A percentile compares a stretch with the other conserved stretches of the same genome.
These are phyloP conservation scores for Pectinophora gossypiella DNA, from an alignment of 1,140 invertebrate genomes.

Conservation along the genomic window DNA sequence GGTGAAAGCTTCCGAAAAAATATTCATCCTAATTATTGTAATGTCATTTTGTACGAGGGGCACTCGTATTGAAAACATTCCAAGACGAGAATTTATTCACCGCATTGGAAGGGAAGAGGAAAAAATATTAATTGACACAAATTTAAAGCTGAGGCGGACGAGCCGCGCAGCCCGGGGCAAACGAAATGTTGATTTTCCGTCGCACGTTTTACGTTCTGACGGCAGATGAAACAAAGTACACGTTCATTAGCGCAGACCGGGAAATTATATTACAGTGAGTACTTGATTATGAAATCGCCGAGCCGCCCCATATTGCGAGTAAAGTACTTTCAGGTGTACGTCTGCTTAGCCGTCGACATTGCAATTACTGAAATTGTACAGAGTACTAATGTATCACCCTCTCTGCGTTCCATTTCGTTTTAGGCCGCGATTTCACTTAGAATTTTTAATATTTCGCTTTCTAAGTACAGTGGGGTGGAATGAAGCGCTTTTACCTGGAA, in stretches of 20 bases:
- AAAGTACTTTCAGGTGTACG: neutral
- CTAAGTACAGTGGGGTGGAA: no score
- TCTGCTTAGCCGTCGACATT: neutral
- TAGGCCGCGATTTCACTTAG: neutral
- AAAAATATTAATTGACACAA: slow-evolving; percentile 48
- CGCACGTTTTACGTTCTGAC: slow-evolving; percentile 37
- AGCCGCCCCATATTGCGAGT: slow-evolving; percentile 14
- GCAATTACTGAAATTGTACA: neutral
- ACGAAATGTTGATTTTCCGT: slow-evolving; percentile 64
- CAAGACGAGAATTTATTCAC: slow-evolving; percentile 1
- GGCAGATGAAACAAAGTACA: slow-evolving; percentile 64
- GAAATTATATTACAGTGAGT: slow-evolving; percentile 57
- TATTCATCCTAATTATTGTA: neutral
- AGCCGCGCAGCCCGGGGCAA: slow-evolving; percentile 25
- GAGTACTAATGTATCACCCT: neutral
- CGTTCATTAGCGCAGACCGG: slow-evolving; percentile 54
- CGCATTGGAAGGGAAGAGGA: neutral
- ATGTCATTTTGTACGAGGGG: neutral
- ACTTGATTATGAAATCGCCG: slow-evolving; percentile 56
- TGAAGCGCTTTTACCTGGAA: no score
- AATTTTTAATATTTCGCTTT: no score
- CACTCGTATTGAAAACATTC: neutral
- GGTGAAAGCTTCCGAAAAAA: no score
- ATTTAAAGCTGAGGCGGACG: slow-evolving; percentile 37
- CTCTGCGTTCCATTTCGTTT: neutral